Evolutionary conservation across 2,113 vertebrate species (phyloP).

Genomic region (Cepphus grylle): DNA sequence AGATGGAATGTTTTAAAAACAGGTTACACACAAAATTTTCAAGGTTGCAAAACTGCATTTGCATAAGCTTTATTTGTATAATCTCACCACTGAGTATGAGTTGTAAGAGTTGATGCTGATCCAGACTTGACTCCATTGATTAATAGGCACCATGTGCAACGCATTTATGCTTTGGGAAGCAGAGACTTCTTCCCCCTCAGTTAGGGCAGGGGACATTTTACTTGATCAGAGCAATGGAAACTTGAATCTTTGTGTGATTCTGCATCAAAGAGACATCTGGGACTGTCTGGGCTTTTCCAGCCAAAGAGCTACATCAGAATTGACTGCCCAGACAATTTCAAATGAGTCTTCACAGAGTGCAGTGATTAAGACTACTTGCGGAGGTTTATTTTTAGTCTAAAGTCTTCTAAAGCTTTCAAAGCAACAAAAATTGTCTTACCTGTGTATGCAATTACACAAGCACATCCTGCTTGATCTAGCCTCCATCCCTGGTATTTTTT

Average conservation of each 20-base stretch:
- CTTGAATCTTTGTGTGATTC: background rate
- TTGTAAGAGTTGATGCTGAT: background rate
- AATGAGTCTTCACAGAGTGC: background rate
- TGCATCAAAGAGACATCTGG: conserved; percentile 28
- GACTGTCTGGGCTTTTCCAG: conserved; percentile 6
- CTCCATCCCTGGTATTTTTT: background rate
- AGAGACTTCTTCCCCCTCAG: background rate
- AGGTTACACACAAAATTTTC: background rate
- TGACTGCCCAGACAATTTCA: conserved; percentile 17
- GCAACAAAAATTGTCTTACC: background rate
- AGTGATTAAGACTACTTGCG: background rate
- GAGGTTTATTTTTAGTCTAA: background rate
- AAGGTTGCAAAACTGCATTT: background rate
- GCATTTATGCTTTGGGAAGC: background rate
- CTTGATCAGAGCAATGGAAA: conserved; percentile 32
- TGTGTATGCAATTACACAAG: background rate
- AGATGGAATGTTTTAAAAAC: background rate
- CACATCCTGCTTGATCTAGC: background rate
- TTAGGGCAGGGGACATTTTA: conserved; percentile 13
- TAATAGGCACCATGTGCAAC: conserved; percentile 12
- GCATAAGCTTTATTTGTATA: conserved; percentile 1
- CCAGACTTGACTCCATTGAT: conserved; percentile 5
- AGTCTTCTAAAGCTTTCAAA: conserved; percentile 2
- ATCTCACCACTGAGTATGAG: background rate
- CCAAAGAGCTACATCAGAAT: background rate